Percentiles rank a stretch among this genome's conserved stretches.
Conservation (phyloP, 2,113 vertebrate species). For the Aix galericulata region DNA sequence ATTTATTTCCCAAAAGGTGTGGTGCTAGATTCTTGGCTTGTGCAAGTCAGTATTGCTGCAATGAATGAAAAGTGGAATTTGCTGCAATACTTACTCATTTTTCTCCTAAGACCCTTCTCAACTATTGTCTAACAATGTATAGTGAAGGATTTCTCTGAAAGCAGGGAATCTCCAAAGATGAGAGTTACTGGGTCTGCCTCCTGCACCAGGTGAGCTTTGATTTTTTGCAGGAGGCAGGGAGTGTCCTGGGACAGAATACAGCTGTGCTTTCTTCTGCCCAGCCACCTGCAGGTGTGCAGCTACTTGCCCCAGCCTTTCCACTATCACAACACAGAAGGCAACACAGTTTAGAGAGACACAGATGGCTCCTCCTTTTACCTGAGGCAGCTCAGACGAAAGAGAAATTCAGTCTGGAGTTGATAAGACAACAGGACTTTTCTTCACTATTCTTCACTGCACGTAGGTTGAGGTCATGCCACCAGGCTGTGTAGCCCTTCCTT, state of each 20-base stretch:
- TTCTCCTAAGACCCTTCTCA: not conserved
- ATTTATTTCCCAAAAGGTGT: not conserved
- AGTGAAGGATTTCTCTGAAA: not conserved
- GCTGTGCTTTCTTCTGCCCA: conserved; percentile 16
- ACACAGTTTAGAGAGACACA: not conserved
- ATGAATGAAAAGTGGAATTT: not conserved
- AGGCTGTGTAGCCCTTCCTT: not conserved
- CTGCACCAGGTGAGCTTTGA: conserved; percentile 12
- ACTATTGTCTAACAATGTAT: not conserved
- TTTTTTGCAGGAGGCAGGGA: not conserved
- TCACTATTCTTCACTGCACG: not conserved
- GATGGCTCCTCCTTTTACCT: not conserved
- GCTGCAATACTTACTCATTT: not conserved
- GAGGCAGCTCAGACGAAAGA: not conserved
- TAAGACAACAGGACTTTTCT: not conserved
- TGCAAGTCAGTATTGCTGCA: not conserved
- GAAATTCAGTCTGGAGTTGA: not conserved
- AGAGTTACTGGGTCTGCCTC: not conserved
- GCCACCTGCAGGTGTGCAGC: conserved; percentile 11
- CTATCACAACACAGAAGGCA: not conserved
- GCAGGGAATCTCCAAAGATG: not conserved
- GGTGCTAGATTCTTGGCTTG: not conserved
- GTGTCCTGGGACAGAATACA: not conserved
- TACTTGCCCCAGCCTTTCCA: not conserved
- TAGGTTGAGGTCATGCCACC: not conserved